Base-by-base conservation (phyloP, 2,888 invertebrate species). In the Nasonia oneida region DNA sequence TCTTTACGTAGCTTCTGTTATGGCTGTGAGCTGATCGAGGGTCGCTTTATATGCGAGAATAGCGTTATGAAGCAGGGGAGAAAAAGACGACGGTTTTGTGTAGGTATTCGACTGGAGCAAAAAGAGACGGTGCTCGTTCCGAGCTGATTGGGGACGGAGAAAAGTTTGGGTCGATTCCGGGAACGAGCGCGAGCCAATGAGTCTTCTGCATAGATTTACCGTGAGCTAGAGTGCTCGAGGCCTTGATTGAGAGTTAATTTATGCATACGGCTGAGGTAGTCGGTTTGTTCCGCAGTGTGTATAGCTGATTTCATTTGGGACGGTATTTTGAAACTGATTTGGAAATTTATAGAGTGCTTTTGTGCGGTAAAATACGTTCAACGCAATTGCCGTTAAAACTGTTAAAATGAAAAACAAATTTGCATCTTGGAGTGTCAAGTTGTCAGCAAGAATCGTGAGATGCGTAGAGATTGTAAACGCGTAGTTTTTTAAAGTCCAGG, bases 171-270 rank as follows among this genome's bases (percentile, higher is more conserved):
- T 33, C 67, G 23, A 61, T 23, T n/a, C 23, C 8, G 23, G 10
- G 67, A 70, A 12, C 23, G 23, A 70, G 23, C 8, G 23, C 8
- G 67, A 70, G 14, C 23, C 33, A 70, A 33, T 6, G 67, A 70
- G 67, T 70, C 14, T 70, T 70, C 67, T 33, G 67, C 67, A 70
- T 70, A 70, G 29, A 37, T 37, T 33, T 70, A 14, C 14, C 15
- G 37, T 12, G 29, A 29, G 12, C 33, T 15, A 5, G 33, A 37
- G 33, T 37, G 29, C 4, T 12, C 33, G 71, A 39, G 39, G n/a
- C n/a, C 18, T 39, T 71, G 71, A 71, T 71, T 71, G 18, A n/a
- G 71, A 71, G n/a, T 39, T 71, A 71, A 71, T 71, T 71, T 71
- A 39, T 71, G 37, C 71, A 39, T 6, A 18, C 53, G 53, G 15